phyloP scores from a whole-genome alignment of 1,140 invertebrate species.

The Gonatopus flavifemur region DNA sequence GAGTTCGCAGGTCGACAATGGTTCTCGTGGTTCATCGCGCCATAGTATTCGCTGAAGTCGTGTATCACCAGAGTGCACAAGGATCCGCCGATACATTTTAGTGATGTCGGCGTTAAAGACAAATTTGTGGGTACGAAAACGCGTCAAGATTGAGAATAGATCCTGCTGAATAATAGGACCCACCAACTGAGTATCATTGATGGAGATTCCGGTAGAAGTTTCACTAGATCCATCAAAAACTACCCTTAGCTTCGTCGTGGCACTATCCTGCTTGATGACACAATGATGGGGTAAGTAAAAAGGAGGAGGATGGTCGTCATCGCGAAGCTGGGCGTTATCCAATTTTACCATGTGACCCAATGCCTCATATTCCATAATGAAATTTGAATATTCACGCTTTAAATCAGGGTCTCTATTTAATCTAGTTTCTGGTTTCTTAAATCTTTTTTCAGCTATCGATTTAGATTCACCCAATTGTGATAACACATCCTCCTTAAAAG shows the following conservation, averaged over 20 bases:
- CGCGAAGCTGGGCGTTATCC: too few relatives aligned
- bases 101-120: background rate
- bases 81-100: conserved; percentile 14
- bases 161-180: background rate
- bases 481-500: too few relatives aligned
- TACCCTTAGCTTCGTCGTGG: background rate
- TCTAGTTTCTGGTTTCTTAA: too few relatives aligned
- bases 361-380: too few relatives aligned
- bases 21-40: background rate
- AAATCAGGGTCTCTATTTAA: too few relatives aligned
- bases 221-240: background rate
- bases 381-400: too few relatives aligned
- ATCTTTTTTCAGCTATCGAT: too few relatives aligned
- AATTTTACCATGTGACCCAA: too few relatives aligned
- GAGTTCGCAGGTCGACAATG: background rate
- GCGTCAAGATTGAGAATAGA: background rate
- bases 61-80: background rate
- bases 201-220: background rate
- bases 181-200: background rate
- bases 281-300: background rate
- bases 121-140: background rate
- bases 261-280: background rate
- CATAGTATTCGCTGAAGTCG: too few relatives aligned
- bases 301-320: too few relatives aligned
- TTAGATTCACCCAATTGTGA: too few relatives aligned